Evolutionary conservation across 2,113 vertebrate genomes (phyloP).

Genomic region (Prunella himalayana): DNA sequence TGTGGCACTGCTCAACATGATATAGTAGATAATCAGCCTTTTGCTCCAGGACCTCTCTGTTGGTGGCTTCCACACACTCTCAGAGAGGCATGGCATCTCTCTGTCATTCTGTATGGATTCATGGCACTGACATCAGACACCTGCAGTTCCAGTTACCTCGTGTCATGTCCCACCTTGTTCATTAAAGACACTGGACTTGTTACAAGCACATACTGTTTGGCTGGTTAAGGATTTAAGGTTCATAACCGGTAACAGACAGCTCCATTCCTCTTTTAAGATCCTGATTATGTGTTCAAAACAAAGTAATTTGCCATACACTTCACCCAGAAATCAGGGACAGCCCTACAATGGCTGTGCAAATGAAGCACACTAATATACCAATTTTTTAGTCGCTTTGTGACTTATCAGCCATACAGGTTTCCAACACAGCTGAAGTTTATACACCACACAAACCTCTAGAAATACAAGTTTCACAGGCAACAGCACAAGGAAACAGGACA

Average conservation of each 20-base stretch:
- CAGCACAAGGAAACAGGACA: not conserved
- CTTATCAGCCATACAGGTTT: not conserved
- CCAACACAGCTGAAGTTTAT: not conserved
- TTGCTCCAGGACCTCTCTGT: not conserved
- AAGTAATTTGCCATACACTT: not conserved
- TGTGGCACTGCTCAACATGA: not conserved
- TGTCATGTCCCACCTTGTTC: not conserved
- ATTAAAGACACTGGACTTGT: not conserved
- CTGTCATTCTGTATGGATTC: not conserved
- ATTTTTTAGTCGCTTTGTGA: not conserved
- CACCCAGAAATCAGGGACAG: not conserved
- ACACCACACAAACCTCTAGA: not conserved
- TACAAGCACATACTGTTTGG: not conserved
- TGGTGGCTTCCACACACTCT: fast-evolving
- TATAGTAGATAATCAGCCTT: not conserved
- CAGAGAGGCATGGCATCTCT: not conserved
- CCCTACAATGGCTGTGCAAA: not conserved
- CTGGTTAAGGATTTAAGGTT: not conserved
- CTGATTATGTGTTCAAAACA: not conserved
- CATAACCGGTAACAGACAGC: not conserved
- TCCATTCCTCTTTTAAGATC: not conserved
- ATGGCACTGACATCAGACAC: not conserved
- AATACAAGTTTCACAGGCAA: not conserved
- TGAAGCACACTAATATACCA: not conserved
- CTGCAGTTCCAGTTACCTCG: not conserved